Percentiles rank a stretch among this genome's conserved stretches.
These are phyloP conservation scores for Actinostola sp. DNA, from an alignment of 92 coral and sea anemone species.

Conservation along the genomic window DNA sequence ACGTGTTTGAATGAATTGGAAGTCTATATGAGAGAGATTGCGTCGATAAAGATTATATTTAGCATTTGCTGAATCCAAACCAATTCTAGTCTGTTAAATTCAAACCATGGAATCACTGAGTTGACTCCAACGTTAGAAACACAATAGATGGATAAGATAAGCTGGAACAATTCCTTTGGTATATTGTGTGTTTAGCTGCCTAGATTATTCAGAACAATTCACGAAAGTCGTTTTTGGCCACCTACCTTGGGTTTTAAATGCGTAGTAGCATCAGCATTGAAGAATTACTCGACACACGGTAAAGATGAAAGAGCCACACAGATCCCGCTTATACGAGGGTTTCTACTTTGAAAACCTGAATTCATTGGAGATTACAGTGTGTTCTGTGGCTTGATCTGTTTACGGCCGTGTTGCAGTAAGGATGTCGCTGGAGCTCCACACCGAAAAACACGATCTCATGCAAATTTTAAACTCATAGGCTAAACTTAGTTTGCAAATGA, in stretches of 20 bases:
- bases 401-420: background rate
- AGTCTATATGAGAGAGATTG: conserved; percentile 1
- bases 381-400: too few relatives aligned
- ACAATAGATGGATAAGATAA: too few relatives aligned
- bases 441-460: background rate
- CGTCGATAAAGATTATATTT: background rate
- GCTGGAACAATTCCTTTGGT: too few relatives aligned
- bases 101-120: too few relatives aligned
- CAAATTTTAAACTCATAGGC: background rate
- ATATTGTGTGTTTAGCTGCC: background rate
- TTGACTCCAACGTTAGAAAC: background rate
- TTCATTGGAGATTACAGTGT: too few relatives aligned
- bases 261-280: background rate
- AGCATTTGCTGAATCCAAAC: too few relatives aligned
- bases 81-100: too few relatives aligned
- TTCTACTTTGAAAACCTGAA: too few relatives aligned
- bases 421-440: background rate
- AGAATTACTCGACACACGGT: background rate
- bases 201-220: background rate
- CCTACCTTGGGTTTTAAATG: conserved; percentile 13
- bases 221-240: conserved; percentile 3
- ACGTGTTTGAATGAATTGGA: background rate
- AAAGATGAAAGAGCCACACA: background rate
- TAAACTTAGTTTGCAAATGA: background rate
- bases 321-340: background rate